Conservation (phyloP, 2,797 vertebrate species). For the Aeoliscus strigatus region DNA sequence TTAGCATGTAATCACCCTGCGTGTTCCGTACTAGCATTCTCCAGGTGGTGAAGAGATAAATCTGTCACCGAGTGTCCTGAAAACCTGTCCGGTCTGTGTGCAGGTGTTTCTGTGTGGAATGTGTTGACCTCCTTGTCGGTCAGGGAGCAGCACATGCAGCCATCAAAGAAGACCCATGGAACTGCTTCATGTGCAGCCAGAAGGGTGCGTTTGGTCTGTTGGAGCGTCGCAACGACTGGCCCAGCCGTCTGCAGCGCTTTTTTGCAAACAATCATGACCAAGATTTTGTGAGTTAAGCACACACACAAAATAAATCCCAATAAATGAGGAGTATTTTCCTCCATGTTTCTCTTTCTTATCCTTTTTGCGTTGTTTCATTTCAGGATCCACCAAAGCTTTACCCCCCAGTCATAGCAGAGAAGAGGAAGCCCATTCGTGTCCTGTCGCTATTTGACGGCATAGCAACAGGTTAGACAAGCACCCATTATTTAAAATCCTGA, state of each 20-base stretch:
- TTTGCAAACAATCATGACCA: slow-evolving; percentile 90
- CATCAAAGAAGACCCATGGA: slow-evolving; percentile 91
- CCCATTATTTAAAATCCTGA: no score
- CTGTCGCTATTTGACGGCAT: slow-evolving; percentile 93
- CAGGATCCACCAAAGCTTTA: slow-evolving; percentile 83
- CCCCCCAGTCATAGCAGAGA: slow-evolving; percentile 82
- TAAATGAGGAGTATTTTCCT: no score
- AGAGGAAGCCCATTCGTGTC: slow-evolving; percentile 87
- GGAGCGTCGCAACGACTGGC: slow-evolving; percentile 88
- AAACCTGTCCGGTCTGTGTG: no score
- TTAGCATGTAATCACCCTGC: no score
- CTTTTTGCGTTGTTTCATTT: no score
- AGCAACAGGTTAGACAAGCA: slow-evolving; percentile 88
- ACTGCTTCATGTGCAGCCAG: slow-evolving; percentile 92
- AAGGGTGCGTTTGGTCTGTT: slow-evolving; percentile 75
- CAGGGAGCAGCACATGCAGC: slow-evolving; percentile 78
- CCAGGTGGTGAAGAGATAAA: no score
- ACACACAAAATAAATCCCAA: no score
- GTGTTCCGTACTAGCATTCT: no score
- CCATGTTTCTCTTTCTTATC: no score
- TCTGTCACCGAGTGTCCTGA: no score
- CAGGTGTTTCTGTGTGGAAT: slow-evolving; percentile 96
- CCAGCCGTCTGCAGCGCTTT: slow-evolving; percentile 83
- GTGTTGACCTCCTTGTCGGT: slow-evolving; percentile 89
- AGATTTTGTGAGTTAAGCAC: slow-evolving; percentile 86